Conservation (phyloP, 2,797 vertebrate species). For the Tinamus major region DNA sequence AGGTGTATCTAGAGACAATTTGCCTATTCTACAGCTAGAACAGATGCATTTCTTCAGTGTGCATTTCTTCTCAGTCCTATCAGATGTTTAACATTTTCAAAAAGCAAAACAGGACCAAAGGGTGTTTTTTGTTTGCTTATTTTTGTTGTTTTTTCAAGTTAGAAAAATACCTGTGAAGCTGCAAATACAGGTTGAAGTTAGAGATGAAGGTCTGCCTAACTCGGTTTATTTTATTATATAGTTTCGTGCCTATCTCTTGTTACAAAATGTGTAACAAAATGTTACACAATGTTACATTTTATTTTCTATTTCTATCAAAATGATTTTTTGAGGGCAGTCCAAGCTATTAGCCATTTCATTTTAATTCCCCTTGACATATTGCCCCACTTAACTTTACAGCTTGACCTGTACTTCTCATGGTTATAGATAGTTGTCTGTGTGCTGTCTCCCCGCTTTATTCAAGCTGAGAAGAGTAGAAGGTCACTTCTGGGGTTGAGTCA, state of each 20-base stretch:
- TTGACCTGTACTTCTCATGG: not conserved
- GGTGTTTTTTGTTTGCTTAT: not conserved
- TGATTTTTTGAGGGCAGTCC: not conserved
- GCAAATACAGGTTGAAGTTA: not conserved
- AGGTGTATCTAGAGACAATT: not conserved
- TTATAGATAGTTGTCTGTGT: not conserved
- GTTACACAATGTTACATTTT: too few species aligned
- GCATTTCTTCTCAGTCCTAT: not conserved
- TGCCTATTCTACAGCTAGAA: not conserved
- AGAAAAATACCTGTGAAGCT: not conserved
- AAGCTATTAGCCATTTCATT: slow-evolving; percentile 21
- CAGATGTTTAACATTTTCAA: not conserved
- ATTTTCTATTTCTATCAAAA: not conserved
- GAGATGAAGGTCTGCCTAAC: not conserved
- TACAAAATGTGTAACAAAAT: slow-evolving; percentile 46
- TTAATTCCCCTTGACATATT: slow-evolving; percentile 10
- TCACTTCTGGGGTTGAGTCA: not conserved
- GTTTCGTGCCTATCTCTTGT: slow-evolving; percentile 21
- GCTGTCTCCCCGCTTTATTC: not conserved
- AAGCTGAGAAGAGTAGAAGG: not conserved
- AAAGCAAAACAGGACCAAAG: not conserved
- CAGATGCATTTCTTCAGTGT: not conserved
- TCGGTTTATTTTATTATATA: slow-evolving; percentile 1
- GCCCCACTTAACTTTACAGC: not conserved
- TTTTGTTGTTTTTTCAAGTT: not conserved